These are phyloP conservation scores for Porites evermanni DNA, from an alignment of 92 coral and sea anemone species.

Conservation along the genomic window DNA sequence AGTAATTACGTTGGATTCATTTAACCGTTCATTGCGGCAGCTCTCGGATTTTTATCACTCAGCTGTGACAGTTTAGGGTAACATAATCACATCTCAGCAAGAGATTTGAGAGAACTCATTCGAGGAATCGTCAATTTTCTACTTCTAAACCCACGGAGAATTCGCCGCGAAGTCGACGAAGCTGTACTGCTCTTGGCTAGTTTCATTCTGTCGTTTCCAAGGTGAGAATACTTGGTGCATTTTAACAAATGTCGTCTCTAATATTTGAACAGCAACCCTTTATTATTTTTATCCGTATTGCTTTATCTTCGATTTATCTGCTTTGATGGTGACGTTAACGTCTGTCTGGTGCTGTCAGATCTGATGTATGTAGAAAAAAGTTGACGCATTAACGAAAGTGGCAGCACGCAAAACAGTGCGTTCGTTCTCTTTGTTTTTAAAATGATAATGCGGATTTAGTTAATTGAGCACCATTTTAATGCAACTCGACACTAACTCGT, in stretches of 20 bases:
- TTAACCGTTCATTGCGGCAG: conserved; percentile 27
- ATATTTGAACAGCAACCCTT: not conserved
- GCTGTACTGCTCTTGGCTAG: not conserved
- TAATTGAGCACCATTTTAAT: conserved; percentile 3
- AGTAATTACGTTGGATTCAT: not conserved
- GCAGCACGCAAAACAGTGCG: not conserved
- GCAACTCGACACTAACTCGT: not conserved
- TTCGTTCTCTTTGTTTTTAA: conserved; percentile 9
- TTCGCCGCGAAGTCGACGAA: not conserved
- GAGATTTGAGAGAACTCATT: not conserved
- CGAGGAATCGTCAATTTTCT: not conserved
- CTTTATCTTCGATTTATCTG: not conserved
- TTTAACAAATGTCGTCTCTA: not conserved
- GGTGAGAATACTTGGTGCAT: not conserved
- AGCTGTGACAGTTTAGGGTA: conserved; percentile 5
- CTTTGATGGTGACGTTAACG: not conserved
- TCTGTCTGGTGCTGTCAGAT: not conserved
- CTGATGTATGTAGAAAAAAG: not conserved
- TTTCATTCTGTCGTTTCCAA: not conserved
- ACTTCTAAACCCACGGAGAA: too few species aligned
- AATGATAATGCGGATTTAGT: not conserved
- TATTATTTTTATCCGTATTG: not conserved
- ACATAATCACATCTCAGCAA: conserved; percentile 27
- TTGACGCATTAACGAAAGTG: not conserved
- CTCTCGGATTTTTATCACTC: conserved; percentile 3